phyloP scores from a whole-genome alignment of 2,113 vertebrate species.

The Triplophysa tibetana region DNA sequence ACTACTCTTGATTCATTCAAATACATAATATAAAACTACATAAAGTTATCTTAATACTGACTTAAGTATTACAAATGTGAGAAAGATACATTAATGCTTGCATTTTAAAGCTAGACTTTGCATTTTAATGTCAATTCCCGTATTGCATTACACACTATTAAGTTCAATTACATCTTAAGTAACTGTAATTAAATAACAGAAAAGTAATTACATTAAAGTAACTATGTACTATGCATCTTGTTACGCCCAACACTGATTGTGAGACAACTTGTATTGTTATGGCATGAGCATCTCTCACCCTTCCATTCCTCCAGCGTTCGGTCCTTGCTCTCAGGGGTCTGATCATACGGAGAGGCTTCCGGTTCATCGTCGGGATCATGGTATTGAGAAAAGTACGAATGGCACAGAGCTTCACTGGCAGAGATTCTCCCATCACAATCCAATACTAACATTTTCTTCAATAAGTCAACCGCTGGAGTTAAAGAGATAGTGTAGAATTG shows the following conservation, averaged over 20 bases:
- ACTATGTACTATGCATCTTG: too few relatives aligned
- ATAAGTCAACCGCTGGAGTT: constrained; percentile 86
- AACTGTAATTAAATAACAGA: too few relatives aligned
- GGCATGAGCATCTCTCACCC: constrained; percentile 71
- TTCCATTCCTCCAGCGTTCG: constrained; percentile 94
- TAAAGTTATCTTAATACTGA: too few relatives aligned
- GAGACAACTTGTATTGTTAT: not conserved
- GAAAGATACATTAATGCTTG: too few relatives aligned
- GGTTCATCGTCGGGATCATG: constrained; percentile 95
- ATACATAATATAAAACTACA: too few relatives aligned
- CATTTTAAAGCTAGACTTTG: too few relatives aligned
- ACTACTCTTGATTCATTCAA: too few relatives aligned
- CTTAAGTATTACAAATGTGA: too few relatives aligned
- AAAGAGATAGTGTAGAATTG: not conserved
- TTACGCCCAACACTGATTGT: not conserved
- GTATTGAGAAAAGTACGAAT: constrained; percentile 95
- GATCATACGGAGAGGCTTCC: constrained; percentile 87
- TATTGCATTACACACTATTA: too few relatives aligned
- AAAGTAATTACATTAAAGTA: too few relatives aligned
- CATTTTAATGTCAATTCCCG: too few relatives aligned
- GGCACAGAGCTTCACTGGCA: constrained; percentile 86
- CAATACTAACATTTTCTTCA: constrained; percentile 94
- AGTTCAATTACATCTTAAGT: too few relatives aligned
- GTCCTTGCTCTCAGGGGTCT: constrained; percentile 90
- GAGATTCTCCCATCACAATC: constrained; percentile 94